Evolutionary conservation across 2,113 vertebrate species (phyloP), one percentile per base, ranked within the genome.

Genomic region (Eptesicus fuscus): DNA sequence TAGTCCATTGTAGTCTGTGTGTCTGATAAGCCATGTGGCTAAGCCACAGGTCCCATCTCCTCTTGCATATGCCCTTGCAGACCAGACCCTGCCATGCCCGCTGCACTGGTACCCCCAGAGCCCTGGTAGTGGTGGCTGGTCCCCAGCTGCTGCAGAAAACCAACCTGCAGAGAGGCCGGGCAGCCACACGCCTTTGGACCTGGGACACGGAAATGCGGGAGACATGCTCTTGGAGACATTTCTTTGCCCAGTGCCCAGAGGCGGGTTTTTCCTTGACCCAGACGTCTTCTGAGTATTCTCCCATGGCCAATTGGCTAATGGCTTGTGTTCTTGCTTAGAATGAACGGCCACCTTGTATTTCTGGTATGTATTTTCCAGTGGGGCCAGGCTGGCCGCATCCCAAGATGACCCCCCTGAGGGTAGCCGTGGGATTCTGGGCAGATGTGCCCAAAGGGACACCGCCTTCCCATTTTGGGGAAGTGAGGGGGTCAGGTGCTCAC

Each of bases 401-500:
- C 2, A 13, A 79, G 32, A 44, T 6, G 2, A 17, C 5, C 35
- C 2, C 1, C 53, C 84, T 13, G 49, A 11, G 37, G 10, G 2
- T 22, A 42, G 8, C 69, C 9, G 17, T n/a, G 4, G 5, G 53
- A 12, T 17, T 56, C 61, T 47, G 5, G 30, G 47, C 23, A 42
- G 80, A 70, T 59, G 17, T 2, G 22, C 23, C 32, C 63, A 35
- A n/a, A 49, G 11, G n/a, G 32, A 12, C 1, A 2, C n/a, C n/a
- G 18, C 30, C 30, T 11, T 17, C 23, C 20, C 18, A 9, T 11
- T 37, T 3, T 22, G 35, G 25, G 32, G 16, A 63, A 13, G 10
- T 30, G 25, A n/a, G 56, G 14, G 16, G n/a, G 9, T 44, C 47
- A 4, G 25, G 7, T 18, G 71, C 51, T 96, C 91, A 99, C 99